Percentiles rank a stretch among this genome's conserved stretches.
phyloP scores from a whole-genome alignment of 2,797 vertebrate genomes.

The Kryptolebias ocellatus region DNA sequence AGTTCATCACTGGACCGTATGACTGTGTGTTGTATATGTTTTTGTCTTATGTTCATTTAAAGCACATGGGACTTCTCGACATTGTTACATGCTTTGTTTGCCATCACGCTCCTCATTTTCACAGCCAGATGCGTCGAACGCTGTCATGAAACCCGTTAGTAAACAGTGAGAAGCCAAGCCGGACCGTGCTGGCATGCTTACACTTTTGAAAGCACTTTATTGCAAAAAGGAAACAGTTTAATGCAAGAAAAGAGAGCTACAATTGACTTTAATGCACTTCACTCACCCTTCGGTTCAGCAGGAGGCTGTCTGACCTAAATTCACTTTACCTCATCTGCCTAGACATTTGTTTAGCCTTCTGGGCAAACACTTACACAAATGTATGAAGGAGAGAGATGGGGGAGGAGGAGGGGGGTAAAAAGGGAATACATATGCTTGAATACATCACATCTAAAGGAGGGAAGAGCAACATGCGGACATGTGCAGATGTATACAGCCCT shows the following conservation, averaged over 20 bases:
- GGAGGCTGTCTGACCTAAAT: constrained; percentile 83
- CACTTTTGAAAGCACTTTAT: constrained; percentile 44
- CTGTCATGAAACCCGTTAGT: constrained; percentile 29
- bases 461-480: constrained; percentile 54
- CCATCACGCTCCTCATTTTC: constrained; percentile 38
- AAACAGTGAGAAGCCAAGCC: constrained; percentile 21
- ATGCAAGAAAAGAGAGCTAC: constrained; percentile 55
- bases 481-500: constrained; percentile 81
- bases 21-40: constrained; percentile 4
- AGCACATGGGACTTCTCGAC: constrained; percentile 35
- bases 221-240: constrained; percentile 55
- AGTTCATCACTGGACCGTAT: neutral
- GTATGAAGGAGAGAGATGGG: constrained; percentile 72
- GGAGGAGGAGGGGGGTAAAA: constrained; percentile 31
- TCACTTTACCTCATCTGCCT: constrained; percentile 84
- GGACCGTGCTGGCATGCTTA: constrained; percentile 8
- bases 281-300: constrained; percentile 75
- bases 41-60: constrained; percentile 30
- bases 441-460: constrained; percentile 72
- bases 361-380: constrained; percentile 87
- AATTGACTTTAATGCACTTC: constrained; percentile 74
- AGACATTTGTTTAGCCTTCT: constrained; percentile 87
- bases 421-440: constrained; percentile 77
- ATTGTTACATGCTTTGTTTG: constrained; percentile 47
- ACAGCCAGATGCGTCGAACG: constrained; percentile 64